Evolutionary conservation across 2,113 vertebrate genomes (phyloP).

Genomic region (Mustelus asterias): DNA sequence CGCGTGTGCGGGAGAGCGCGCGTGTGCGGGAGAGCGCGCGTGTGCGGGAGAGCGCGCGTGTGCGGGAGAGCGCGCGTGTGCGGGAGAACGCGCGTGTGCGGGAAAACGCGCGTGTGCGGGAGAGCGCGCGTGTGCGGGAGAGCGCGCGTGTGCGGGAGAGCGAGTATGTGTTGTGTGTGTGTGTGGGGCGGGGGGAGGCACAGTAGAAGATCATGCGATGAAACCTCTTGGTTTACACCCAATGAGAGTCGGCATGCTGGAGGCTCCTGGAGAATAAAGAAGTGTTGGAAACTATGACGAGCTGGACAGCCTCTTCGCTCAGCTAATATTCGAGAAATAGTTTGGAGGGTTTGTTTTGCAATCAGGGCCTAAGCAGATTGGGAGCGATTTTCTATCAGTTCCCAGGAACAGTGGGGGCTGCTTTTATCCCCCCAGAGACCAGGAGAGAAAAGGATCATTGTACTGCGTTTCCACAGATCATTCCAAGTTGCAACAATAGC

Average conservation of each 20-base stretch:
- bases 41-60: too few species aligned
- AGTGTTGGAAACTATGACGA: background rate
- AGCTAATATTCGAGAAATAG: background rate
- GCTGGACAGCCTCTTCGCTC: too few species aligned
- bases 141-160: too few species aligned
- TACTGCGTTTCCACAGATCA: background rate
- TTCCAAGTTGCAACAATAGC: background rate
- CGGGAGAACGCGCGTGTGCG: too few species aligned
- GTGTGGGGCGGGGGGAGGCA: too few species aligned
- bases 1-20: too few species aligned
- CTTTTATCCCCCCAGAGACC: background rate
- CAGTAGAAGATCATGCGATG: background rate
- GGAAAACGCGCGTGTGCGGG: too few species aligned
- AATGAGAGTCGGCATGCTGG: background rate
- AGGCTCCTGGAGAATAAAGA: background rate
- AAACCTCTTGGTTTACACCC: background rate
- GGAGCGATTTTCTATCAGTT: background rate
- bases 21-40: too few species aligned
- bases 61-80: too few species aligned
- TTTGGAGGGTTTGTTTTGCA: background rate
- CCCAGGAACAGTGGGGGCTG: background rate
- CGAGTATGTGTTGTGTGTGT: too few species aligned
- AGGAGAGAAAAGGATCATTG: background rate
- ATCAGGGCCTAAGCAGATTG: background rate
- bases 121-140: too few species aligned